These are phyloP conservation scores for Apomyelois bistriatella DNA, from an alignment of 2,888 invertebrate species.

Conservation along the genomic window DNA sequence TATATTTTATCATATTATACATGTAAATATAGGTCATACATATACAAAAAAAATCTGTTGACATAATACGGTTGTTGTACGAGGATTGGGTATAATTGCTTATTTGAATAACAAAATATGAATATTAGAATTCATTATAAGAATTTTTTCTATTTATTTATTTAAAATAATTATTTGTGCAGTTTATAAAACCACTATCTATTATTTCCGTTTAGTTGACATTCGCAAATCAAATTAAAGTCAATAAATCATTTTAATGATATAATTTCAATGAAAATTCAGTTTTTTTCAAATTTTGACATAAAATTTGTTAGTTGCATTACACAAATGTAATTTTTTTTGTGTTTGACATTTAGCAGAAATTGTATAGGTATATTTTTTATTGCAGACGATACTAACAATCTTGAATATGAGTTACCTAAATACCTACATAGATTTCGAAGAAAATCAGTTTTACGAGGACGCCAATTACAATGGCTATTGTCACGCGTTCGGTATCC, in stretches of 20 bases:
- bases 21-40: background rate
- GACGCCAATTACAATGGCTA: background rate
- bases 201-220: too few species aligned
- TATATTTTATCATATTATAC: too few species aligned
- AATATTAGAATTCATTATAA: background rate
- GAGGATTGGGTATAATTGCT: background rate
- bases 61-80: background rate
- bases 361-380: background rate
- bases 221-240: too few species aligned
- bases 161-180: background rate
- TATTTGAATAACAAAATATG: background rate
- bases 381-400: background rate
- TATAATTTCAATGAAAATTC: too few species aligned
- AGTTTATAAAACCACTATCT: background rate
- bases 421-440: conserved; percentile 9
- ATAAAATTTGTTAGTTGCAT: too few species aligned
- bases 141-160: background rate
- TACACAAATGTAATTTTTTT: too few species aligned
- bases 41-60: background rate
- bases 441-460: conserved; percentile 9
- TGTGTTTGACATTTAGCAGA: background rate
- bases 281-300: too few species aligned
- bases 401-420: background rate
- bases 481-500: conserved; percentile 8
- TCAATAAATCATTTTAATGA: too few species aligned